Evolutionary conservation across 2,113 vertebrate genomes (phyloP), one percentile per base, ranked within the genome.

Genomic region (Laterallus jamaicensis): DNA sequence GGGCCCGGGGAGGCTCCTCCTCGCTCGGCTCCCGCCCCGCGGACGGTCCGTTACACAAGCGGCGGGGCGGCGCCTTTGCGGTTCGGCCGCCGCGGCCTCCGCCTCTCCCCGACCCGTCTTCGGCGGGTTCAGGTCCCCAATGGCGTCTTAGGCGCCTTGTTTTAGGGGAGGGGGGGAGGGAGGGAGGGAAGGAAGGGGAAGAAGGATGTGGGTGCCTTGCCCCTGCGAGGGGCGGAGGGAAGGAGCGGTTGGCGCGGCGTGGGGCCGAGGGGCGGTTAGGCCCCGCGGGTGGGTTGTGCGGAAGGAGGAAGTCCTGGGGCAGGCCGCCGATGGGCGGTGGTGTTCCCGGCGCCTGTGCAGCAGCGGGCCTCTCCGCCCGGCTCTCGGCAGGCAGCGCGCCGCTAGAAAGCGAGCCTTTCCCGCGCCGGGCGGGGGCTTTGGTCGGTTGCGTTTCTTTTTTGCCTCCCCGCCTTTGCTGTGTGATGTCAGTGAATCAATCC

Each of bases 241-340:
- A 44, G 63, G 35, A 59, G n/a, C 11, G 35, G 31, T 16, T 10
- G 42, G 37, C n/a, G 22, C 24, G 56, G 11, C 39, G 10, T 24
- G 44, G 44, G 44, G 44, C 44, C 17, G 32, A 9, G 59, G 54
- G 32, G 40, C 42, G 5, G 73, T 9, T 8, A 7, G 60, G 67
- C 42, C 32, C 37, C 6, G 68, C 80, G 44, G 71, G 67, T 50
- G 78, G 54, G 82, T 8, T 18, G 59, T 16, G 83, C 93, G 93
- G 95, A 86, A 93, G 93, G 88, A 79, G 95, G 93, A 96, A 93
- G 91, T 58, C 24, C 39, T 69, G 7, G 67, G 68, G 89, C 66
- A 37, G 82, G 82, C 62, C n/a, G 44, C 54, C 52, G 54, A 21
- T 22, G 76, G 82, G 82, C 62, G 76, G 82, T 6, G 76, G 69